A percentile compares a stretch with the other conserved stretches of the same genome.
Conservation (phyloP, 2,113 vertebrate genomes). For the rat (Rattus norvegicus) region GRCr8 NC_086028.1:78973501-78974000, state of each 20-base stretch:
- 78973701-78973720: not conserved
- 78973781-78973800: slow-evolving; percentile 31
- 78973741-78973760: not conserved
- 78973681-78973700: slow-evolving; percentile 40
- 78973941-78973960: not conserved
- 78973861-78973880: not conserved
- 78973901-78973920: not conserved
- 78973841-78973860: not conserved
- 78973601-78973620: not conserved
- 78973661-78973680: not conserved
- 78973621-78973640: no score
- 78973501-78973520: no score
- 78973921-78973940: not conserved
- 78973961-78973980: not conserved
- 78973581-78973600: not conserved
- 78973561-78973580: not conserved
- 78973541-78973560: not conserved
- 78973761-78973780: not conserved
- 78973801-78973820: not conserved
- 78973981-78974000: not conserved
- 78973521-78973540: no score
- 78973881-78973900: not conserved
- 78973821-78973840: not conserved
- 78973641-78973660: no score
- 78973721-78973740: not conserved